Conservation (phyloP, 2,888 invertebrate genomes). For the Imbricaverruca yamaguchii region DNA sequence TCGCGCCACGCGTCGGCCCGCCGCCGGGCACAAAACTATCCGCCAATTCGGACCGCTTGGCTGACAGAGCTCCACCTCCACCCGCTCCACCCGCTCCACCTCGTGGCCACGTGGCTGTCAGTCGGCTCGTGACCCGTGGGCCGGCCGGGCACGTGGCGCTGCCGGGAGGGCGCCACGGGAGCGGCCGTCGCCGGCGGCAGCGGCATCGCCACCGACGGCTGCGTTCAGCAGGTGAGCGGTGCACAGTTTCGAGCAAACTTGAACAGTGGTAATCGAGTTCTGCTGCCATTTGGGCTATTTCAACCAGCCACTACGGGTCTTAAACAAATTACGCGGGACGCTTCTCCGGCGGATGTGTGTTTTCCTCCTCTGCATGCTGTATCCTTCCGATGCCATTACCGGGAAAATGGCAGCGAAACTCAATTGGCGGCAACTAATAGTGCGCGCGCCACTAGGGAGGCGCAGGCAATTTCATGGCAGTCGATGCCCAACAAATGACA, state of each 20-base stretch:
- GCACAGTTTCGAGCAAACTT: background rate
- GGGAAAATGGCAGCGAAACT: background rate
- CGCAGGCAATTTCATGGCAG: slow-evolving; percentile 11
- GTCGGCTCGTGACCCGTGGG: too few relatives aligned
- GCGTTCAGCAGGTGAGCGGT: background rate
- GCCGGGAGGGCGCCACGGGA: too few relatives aligned
- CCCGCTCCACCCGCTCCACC: too few relatives aligned
- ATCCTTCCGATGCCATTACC: background rate
- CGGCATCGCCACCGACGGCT: too few relatives aligned
- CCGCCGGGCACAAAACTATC: too few relatives aligned
- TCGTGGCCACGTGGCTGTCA: too few relatives aligned
- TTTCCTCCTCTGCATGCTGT: background rate
- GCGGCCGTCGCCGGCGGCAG: too few relatives aligned
- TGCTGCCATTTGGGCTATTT: background rate
- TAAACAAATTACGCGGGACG: background rate
- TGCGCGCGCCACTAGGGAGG: background rate
- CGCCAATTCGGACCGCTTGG: too few relatives aligned
- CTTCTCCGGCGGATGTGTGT: background rate
- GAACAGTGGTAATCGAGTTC: background rate
- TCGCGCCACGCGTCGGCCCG: too few relatives aligned
- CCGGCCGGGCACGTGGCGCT: too few relatives aligned
- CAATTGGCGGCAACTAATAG: slow-evolving; percentile 18
- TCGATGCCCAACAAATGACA: slow-evolving; percentile 12
- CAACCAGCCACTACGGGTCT: background rate
- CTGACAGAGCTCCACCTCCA: too few relatives aligned